Percentiles rank a stretch among this genome's conserved stretches.
Conservation (phyloP, 1,140 invertebrate genomes). For the Andricus grossulariae region DNA sequence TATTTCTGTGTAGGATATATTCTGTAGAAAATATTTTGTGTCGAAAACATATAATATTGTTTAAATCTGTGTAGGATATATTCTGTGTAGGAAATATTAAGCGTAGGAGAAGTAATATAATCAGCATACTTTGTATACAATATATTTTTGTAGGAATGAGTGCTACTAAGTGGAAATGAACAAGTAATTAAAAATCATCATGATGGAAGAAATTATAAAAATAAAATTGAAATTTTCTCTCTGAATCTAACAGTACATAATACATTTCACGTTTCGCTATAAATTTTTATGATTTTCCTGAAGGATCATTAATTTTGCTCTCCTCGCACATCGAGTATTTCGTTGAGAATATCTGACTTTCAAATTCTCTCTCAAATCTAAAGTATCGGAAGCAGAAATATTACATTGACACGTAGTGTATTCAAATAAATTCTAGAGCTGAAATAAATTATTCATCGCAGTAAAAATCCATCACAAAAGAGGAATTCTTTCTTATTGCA, state of each 20-base stretch:
- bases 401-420: too few species aligned
- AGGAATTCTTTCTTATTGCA: constrained; percentile 10
- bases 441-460: constrained; percentile 24
- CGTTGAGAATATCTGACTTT: constrained; percentile 25
- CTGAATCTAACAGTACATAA: not conserved
- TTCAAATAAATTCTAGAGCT: constrained; percentile 13
- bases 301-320: constrained; percentile 20
- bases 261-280: not conserved
- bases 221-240: not conserved
- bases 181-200: too few species aligned
- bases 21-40: too few species aligned
- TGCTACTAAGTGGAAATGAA: too few species aligned
- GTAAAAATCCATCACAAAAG: constrained; percentile 16
- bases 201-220: too few species aligned
- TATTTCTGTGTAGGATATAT: too few species aligned
- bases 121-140: too few species aligned
- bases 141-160: too few species aligned
- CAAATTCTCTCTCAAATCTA: constrained; percentile 1
- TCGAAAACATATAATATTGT: too few species aligned
- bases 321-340: constrained; percentile 9
- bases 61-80: too few species aligned
- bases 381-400: not conserved
- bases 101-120: too few species aligned
- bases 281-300: constrained; percentile 18
- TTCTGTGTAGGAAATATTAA: too few species aligned